Percentiles rank a stretch among this genome's conserved stretches.
These are phyloP conservation scores for Sylvietta virens DNA, from an alignment of 2,113 vertebrate species.

Conservation along the genomic window DNA sequence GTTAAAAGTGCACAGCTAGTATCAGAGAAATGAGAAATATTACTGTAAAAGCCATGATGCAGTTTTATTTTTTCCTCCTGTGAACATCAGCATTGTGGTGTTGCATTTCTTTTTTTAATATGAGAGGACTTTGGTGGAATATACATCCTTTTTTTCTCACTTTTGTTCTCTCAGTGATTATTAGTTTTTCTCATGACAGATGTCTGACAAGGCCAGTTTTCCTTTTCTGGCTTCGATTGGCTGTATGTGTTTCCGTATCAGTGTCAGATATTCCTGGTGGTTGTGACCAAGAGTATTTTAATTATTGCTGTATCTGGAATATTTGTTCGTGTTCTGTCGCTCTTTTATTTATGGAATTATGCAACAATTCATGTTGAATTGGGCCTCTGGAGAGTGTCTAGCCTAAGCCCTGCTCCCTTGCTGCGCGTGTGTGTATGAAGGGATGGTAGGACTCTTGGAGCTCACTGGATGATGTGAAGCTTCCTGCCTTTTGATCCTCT, in stretches of 20 bases:
- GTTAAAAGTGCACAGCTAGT: background rate
- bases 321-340: background rate
- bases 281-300: background rate
- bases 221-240: background rate
- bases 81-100: background rate
- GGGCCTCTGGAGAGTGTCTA: background rate
- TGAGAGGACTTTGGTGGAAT: background rate
- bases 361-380: background rate
- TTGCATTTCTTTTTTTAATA: background rate
- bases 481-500: background rate
- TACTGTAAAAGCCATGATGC: background rate
- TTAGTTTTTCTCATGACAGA: background rate
- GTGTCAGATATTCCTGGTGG: background rate
- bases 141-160: background rate
- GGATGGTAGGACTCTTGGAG: background rate
- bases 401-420: background rate
- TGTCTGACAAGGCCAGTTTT: background rate
- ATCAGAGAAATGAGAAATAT: background rate
- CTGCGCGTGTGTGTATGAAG: background rate
- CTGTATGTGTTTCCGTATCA: background rate
- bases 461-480: background rate
- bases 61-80: background rate
- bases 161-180: background rate
- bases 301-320: background rate
- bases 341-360: background rate